Base-by-base conservation (phyloP, 2,797 vertebrate genomes). In the Takifugu rubripes region DNA sequence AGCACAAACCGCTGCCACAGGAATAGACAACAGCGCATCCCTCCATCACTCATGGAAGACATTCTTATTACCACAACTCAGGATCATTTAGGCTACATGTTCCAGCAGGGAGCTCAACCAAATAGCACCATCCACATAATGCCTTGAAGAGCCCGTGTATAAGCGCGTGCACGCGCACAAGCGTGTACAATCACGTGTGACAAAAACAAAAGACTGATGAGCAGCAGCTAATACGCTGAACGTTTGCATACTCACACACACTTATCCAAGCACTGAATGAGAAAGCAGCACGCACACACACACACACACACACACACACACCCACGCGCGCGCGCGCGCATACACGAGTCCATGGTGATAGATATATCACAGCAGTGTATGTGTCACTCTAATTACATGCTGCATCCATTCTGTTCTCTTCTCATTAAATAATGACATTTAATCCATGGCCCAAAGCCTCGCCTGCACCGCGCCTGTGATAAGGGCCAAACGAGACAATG, bases 401-500 rank as follows among this genome's bases (percentile, higher is more conserved):
- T 62, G 71, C 71, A 85, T 86, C 77, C 78, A 87, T 85, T 79
- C 76, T 49, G 47, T 64, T 78, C 72, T 77, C 43, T 59, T 82
- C 78, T 83, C 77, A 74, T 89, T 87, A 87, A 78, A 84, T 76
- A 84, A 86, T 84, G 83, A 79, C 75, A 57, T 84, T 74, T 82
- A 72, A 86, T 82, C 80, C 70, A 78, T 80, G 72, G 66, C 77
- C 66, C 47, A 11, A 68, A 66, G 78, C 61, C 68, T 55, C 45
- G 29, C 68, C 75, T 54, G 66, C 75, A 81, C 82, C 79, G 51
- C 66, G 46, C 70, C 73, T 64, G 64, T 67, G 76, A 87, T 84
- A 77, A 81, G 70, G 72, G 57, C 64, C 11, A 68, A 77, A 83
- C 80, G 69, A 73, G 83, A 82, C 75, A 70, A 68, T 60, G 63